Evolutionary conservation across 2,888 invertebrate species (phyloP), one percentile per base, ranked within the genome.

Genomic region (Drosophila borealis): DNA sequence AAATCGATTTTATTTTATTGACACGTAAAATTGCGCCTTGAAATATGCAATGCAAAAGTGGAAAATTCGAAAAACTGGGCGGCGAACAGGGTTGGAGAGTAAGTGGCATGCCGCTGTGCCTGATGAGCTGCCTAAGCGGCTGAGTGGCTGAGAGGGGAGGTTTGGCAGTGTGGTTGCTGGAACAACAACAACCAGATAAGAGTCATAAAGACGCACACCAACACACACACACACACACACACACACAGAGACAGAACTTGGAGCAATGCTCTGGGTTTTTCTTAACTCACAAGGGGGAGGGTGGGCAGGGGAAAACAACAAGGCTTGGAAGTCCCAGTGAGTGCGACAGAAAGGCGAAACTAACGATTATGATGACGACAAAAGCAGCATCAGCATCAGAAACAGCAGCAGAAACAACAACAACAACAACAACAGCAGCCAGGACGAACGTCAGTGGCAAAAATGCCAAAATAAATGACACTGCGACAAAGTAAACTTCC

Each of bases 401-500:
- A 48, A 9, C 41, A 53, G 2, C 41, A 53, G 8, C 25, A 34
- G 9, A n/a, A n/a, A n/a, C 55, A 63, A 5, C 19, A 48, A 3
- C 42, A 56, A 9, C 50, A 65, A 50, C 66, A 62, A 44, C 51
- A 50, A 4, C 45, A 66, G 62, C 45, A 54, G 39, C 55, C 50
- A 53, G 54, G 50, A 54, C 66, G 42, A 77, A 70, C 69, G 80
- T 82, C 74, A 80, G 74, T 61, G 67, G 59, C 77, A 67, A 83
- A 80, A 87, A 83, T 81, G 78, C 76, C 81, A 70, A 82, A 82
- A 82, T 87, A 82, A 82, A 82, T 82, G 88, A 81, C 79, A 82
- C 88, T 87, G 85, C 88, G 82, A 82, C 82, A 82, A 82, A 82
- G 85, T 84, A 72, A 82, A 87, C 85, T 81, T 84, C 78, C 84